phyloP scores from a whole-genome alignment of 2,113 vertebrate species.

The Sphaerodactylus townsendi region DNA sequence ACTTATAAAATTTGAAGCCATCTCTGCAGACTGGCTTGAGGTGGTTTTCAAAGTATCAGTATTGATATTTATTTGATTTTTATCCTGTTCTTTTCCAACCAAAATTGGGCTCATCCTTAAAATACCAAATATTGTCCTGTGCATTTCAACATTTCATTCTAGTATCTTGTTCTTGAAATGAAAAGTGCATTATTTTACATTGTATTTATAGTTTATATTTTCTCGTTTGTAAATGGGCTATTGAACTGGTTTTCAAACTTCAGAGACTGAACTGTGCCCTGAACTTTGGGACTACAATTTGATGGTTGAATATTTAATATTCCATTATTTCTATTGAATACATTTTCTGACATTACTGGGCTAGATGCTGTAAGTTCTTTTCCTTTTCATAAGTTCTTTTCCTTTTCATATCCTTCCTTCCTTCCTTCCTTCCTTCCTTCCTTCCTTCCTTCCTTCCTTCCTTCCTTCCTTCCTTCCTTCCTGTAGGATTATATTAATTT shows the following conservation, averaged over 20 bases:
- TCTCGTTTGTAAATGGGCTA: neutral
- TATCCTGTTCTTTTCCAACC: no score
- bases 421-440: no score
- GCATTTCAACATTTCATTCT: no score
- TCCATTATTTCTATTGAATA: neutral
- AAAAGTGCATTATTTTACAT: neutral
- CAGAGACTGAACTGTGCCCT: neutral
- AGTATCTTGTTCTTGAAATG: neutral
- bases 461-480: neutral
- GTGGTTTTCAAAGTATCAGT: no score
- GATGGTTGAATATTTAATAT: neutral
- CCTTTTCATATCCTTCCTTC: no score
- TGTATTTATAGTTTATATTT: neutral
- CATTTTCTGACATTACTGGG: neutral
- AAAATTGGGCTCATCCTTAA: no score
- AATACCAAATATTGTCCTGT: no score
- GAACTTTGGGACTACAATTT: neutral
- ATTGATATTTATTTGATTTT: no score
- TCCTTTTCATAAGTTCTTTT: neutral
- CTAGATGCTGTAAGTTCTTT: neutral
- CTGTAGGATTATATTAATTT: neutral
- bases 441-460: no score
- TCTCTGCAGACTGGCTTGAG: no score
- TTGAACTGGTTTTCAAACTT: neutral
- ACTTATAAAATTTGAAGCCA: no score